A percentile compares a stretch with the other conserved stretches of the same genome.
Evolutionary conservation across 2,113 vertebrate species (phyloP).

Genomic region (Mixornis gularis): DNA sequence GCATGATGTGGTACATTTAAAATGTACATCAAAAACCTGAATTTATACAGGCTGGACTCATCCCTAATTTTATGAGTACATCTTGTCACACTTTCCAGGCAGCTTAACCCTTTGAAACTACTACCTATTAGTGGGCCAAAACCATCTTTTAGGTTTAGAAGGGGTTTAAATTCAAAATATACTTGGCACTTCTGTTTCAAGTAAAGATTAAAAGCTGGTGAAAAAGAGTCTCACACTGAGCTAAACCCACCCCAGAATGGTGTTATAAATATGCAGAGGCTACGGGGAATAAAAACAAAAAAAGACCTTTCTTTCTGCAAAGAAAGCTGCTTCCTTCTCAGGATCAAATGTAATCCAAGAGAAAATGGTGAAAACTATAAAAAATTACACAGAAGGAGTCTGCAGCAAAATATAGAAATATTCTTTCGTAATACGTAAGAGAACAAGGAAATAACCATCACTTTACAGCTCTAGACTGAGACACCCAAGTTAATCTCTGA

Average conservation of each 20-base stretch:
- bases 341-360: background rate
- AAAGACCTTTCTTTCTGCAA: background rate
- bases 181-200: background rate
- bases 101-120: conserved; percentile 4
- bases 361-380: background rate
- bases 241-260: background rate
- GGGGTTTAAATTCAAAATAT: background rate
- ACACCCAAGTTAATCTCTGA: background rate
- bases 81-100: background rate
- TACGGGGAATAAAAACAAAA: background rate
- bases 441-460: background rate
- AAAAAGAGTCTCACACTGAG: conserved; percentile 3
- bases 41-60: background rate
- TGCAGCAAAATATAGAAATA: background rate
- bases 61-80: background rate
- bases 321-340: background rate
- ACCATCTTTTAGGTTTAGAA: background rate
- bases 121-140: background rate
- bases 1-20: background rate
- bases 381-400: background rate
- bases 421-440: background rate
- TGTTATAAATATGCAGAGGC: conserved; percentile 38
- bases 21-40: background rate
- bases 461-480: background rate
- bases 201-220: conserved; percentile 17